phyloP scores from a whole-genome alignment of 37 sponge, comb jelly and placozoan species.

The Spongia lamella region DNA sequence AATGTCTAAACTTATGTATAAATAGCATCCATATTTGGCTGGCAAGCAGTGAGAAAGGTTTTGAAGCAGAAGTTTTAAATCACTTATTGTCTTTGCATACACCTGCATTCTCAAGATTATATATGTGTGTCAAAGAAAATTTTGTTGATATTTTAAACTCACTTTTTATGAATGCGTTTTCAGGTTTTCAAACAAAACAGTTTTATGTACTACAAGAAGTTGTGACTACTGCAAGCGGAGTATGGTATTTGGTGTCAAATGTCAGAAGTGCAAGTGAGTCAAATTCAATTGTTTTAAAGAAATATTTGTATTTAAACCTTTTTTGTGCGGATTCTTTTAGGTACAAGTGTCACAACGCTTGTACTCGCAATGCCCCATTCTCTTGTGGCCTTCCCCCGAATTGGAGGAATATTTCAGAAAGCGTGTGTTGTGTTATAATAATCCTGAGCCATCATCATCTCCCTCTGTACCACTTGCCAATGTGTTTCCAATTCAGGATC shows the following conservation, averaged over 20 bases:
- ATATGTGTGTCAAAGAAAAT: not conserved
- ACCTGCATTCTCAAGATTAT: constrained; percentile 15
- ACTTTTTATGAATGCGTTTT: not conserved
- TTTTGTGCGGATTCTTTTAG: constrained; percentile 16
- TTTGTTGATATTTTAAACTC: not conserved
- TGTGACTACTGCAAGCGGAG: constrained; percentile 88
- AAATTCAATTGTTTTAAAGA: too few species aligned
- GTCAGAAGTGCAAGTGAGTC: constrained; percentile 76
- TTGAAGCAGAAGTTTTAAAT: too few species aligned
- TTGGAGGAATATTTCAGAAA: constrained; percentile 63
- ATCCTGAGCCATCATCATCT: not conserved
- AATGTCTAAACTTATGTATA: too few species aligned
- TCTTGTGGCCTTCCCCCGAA: constrained; percentile 74
- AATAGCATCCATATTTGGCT: too few species aligned
- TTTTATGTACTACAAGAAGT: too few species aligned
- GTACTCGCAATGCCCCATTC: constrained; percentile 64
- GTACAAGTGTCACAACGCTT: constrained; percentile 78
- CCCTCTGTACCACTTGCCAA: constrained; percentile 2
- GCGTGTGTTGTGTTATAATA: constrained; percentile 49
- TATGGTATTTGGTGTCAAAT: constrained; percentile 62
- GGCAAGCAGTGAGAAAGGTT: too few species aligned
- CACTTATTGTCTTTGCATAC: too few species aligned
- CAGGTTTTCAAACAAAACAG: too few species aligned
- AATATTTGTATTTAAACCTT: not conserved
- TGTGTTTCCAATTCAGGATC: constrained; percentile 52